Evolutionary conservation across 2,113 vertebrate genomes (phyloP).

Genomic region (Danio rerio): GRCz12tu NC_133182.1:37470001-37470500

Average conservation of each 20-base stretch:
- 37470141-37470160: constrained; percentile 75
- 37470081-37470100: constrained; percentile 79
- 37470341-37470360: constrained; percentile 24
- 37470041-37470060: constrained; percentile 68
- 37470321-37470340: constrained; percentile 8
- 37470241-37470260: constrained; percentile 61
- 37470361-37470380: too few relatives aligned
- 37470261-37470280: constrained; percentile 62
- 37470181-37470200: constrained; percentile 74
- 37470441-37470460: too few relatives aligned
- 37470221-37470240: constrained; percentile 65
- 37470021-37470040: constrained; percentile 72
- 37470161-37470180: constrained; percentile 77
- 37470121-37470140: constrained; percentile 74
- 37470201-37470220: constrained; percentile 56
- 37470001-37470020: constrained; percentile 73
- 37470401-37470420: too few relatives aligned
- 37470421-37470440: too few relatives aligned
- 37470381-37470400: too few relatives aligned
- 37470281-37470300: constrained; percentile 36
- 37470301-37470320: constrained; percentile 6
- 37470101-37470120: constrained; percentile 73
- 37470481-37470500: too few relatives aligned
- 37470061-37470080: constrained; percentile 72
- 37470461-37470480: too few relatives aligned